Conservation (phyloP, 2,113 vertebrate species). For the Boulengeromyrus knoepffleri region DNA sequence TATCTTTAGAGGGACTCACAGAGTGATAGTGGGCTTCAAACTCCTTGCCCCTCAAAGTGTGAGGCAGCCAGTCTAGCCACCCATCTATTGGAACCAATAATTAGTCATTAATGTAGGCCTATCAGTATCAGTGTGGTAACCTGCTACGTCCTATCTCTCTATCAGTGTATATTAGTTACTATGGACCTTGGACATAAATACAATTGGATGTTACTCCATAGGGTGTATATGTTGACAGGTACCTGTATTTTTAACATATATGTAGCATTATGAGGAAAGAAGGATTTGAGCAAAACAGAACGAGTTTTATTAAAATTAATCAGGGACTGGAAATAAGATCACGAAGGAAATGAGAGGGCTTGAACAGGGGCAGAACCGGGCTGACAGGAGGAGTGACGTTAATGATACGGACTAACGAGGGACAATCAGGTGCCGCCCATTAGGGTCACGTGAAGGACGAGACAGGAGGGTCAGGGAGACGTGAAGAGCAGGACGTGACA, state of each 20-base stretch:
- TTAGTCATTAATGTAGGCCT: background rate
- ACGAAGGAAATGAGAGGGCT: too few relatives aligned
- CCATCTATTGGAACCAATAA: background rate
- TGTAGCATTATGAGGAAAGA: background rate
- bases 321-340: background rate
- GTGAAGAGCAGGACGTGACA: too few relatives aligned
- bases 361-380: too few relatives aligned
- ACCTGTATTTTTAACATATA: background rate
- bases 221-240: background rate
- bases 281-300: background rate
- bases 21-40: background rate
- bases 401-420: background rate
- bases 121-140: background rate
- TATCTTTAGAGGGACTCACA: background rate
- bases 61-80: background rate
- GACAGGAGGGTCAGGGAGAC: too few relatives aligned
- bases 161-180: background rate
- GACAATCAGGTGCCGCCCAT: background rate
- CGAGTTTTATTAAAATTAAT: background rate
- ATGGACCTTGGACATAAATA: background rate
- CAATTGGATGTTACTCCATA: background rate
- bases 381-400: background rate
- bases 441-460: background rate
- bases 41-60: background rate
- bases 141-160: background rate